Base-by-base conservation (phyloP, 2,797 vertebrate species). In the Enteromius viviparus region DNA sequence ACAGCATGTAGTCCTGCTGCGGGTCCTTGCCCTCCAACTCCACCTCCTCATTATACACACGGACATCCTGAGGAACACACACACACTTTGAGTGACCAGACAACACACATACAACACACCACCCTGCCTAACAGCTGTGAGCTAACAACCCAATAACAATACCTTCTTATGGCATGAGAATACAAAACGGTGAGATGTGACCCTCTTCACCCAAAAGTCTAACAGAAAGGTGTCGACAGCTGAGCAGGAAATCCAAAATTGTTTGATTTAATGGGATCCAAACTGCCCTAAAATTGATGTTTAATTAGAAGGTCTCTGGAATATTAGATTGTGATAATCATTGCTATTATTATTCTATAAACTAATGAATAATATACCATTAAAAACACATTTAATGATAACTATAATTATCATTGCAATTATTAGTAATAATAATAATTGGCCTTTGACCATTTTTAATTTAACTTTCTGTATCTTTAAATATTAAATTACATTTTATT, bases 11-110 rank as follows among this genome's bases (percentile, higher is more conserved):
- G 92, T 99, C 98, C 87, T 96, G 95, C 88, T 94, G 94, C 49
- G 96, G 96, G 90, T 97, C 95, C 0, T 96, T 94, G 64, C 92
- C 87, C 14, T 99, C 97, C 85, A 99, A 93, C 89, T 99, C 98
- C 0, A 95, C 93, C 85, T 99, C 98, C 87, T 99, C 98, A 0
- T 94, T 98, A 87, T 99, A 99, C 82, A 96, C 93, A 80, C 94
- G 92, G 0, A 90, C 92, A 72, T 99, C 98, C 98, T 99, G 85
- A 2, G 26, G 26, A 23, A 99, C 82, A 96, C 93, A 89, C 91
- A 97, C 96, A 40, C 40, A 37, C 37, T 8, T 1, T 98, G 86
- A 2, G 65, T 34, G 29, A 37, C 53, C 32, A 75, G 65, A 71
- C 12, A 47, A n/a, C n/a, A 80, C 10, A 34, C 1, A 66, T 4